Evolutionary conservation across 2,888 invertebrate genomes (phyloP), one percentile per base, ranked within the genome.

Genomic region (Spodoptera picta): DNA sequence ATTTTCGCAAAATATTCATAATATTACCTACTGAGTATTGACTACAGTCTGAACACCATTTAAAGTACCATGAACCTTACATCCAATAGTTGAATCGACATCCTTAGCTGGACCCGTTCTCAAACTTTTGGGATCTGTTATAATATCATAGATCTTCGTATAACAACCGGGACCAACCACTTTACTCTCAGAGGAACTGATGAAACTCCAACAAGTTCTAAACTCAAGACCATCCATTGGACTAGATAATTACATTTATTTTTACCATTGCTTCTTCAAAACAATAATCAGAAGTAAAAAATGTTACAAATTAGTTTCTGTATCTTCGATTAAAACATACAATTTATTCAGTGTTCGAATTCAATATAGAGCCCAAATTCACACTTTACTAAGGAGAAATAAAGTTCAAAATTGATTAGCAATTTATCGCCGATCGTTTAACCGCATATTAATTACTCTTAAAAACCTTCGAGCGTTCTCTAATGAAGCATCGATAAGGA

Each of bases 401-500:
- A 67, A 69, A 56, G 64, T 60, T 12, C 51, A 42, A 45, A 61
- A 55, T 73, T 50, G 55, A 67, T 6, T 60, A 31, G 41, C 27
- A 59, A 43, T 41, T 61, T 41, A 65, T 67, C 42, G 55, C 27
- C 47, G 59, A 52, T 61, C 58, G 42, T 41, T 66, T 56, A 60
- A 57, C 51, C 50, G 65, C 69, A 71, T 70, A 77, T 77, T 80
- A 80, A 85, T 86, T 84, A 82, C 76, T 72, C 81, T 86, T 79
- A 81, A 86, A 86, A 79, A 84, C 83, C 88, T 85, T 70, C 72
- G 62, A 81, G 84, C 80, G 72, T 72, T 84, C 83, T 84, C 83
- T 87, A 89, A 89, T 86, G 86, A 87, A 87, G 83, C 83, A 79
- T 85, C 81, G 82, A 80, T 81, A 73, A 80, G 82, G 82, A 86